Percentiles rank a stretch among this genome's conserved stretches.
phyloP scores from a whole-genome alignment of 2,888 invertebrate genomes.

The Aphodius sticticus region DNA sequence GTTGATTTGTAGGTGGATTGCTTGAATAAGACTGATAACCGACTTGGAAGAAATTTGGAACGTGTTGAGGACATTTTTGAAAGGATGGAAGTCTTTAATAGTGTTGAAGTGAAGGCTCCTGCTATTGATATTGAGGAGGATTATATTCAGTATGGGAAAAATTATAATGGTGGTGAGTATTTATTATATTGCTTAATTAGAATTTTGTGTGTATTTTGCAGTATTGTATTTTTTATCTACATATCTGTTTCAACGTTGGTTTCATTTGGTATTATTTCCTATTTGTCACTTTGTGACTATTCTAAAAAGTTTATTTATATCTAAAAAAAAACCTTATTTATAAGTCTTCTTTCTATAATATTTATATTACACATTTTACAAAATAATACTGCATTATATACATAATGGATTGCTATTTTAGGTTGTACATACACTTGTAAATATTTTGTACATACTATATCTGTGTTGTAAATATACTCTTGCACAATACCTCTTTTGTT shows the following conservation, averaged over 20 bases:
- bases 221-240: conserved; percentile 18
- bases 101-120: conserved; percentile 80
- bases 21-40: conserved; percentile 50
- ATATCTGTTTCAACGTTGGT: background rate
- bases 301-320: too few species aligned
- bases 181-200: background rate
- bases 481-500: background rate
- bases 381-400: background rate
- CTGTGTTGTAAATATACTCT: background rate
- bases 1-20: conserved; percentile 58
- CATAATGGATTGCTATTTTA: background rate
- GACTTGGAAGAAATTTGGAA: conserved; percentile 55
- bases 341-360: background rate
- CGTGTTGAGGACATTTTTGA: conserved; percentile 68
- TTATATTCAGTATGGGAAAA: conserved; percentile 24
- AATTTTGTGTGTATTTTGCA: conserved; percentile 33
- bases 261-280: conserved; percentile 18
- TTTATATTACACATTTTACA: background rate
- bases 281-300: background rate
- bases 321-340: conserved; percentile 5
- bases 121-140: conserved; percentile 73
- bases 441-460: background rate
- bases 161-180: conserved; percentile 32
- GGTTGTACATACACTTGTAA: background rate
- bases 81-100: conserved; percentile 79